Percentiles rank a stretch among this genome's conserved stretches.
These are phyloP conservation scores for Cisticola juncidis DNA, from an alignment of 2,113 vertebrate species.

Conservation along the genomic window DNA sequence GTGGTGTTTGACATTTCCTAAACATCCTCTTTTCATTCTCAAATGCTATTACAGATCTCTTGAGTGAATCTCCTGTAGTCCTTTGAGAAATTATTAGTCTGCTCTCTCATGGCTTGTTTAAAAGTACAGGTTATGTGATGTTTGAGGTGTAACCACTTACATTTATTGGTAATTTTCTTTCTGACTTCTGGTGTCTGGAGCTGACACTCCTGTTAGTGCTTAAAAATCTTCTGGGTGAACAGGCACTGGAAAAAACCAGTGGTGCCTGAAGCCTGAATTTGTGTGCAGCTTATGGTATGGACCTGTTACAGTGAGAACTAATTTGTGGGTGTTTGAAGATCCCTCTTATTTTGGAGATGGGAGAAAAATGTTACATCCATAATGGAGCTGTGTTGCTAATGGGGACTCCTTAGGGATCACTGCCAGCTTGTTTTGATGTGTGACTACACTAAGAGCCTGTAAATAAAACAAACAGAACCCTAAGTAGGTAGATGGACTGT, in stretches of 20 bases:
- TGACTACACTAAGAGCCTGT: slow-evolving; percentile 1
- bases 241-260: neutral
- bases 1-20: neutral
- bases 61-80: neutral
- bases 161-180: neutral
- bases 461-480: slow-evolving; percentile 32
- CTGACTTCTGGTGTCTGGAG: neutral
- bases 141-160: neutral
- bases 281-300: neutral
- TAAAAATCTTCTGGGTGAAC: neutral
- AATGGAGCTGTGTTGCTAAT: neutral
- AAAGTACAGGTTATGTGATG: neutral
- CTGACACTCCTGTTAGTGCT: neutral
- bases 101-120: neutral
- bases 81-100: neutral
- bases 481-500: neutral
- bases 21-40: neutral
- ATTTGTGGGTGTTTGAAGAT: neutral
- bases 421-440: slow-evolving; percentile 45
- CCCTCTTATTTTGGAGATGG: neutral
- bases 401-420: slow-evolving; percentile 5
- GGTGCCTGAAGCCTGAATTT: neutral
- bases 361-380: neutral
- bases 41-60: neutral
- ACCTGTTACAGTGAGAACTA: neutral